Conservation (phyloP, 2,113 vertebrate species). For the Brachyhypopomus gauderio region DNA sequence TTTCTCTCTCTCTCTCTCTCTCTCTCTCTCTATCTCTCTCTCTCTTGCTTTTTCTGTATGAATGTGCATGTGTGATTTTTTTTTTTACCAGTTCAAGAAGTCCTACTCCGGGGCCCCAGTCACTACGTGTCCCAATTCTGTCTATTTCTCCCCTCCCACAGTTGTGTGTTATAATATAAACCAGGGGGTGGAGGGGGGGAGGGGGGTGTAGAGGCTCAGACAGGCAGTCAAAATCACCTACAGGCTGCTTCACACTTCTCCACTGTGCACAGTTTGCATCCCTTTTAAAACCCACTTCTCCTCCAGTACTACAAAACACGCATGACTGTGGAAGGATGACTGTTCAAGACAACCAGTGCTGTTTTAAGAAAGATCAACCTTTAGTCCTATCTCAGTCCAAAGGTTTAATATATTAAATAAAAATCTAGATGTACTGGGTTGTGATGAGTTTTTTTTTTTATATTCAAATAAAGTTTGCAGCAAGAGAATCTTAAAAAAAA, state of each 20-base stretch:
- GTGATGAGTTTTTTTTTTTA: not conserved
- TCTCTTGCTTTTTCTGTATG: not conserved
- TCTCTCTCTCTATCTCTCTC: not conserved
- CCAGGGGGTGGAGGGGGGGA: too few relatives aligned
- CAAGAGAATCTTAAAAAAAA: constrained; percentile 15
- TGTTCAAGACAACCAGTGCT: not conserved
- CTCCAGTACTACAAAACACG: not conserved
- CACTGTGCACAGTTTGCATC: constrained; percentile 19
- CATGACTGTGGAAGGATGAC: not conserved
- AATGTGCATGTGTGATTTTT: constrained; percentile 5
- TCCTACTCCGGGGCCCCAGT: constrained; percentile 27
- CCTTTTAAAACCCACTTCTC: constrained; percentile 7
- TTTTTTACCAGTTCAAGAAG: constrained; percentile 44
- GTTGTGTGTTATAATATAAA: constrained; percentile 52
- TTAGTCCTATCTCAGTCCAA: not conserved
- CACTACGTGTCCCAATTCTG: constrained; percentile 51
- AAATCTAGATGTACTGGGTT: not conserved
- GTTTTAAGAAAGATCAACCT: not conserved
- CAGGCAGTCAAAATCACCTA: constrained; percentile 25
- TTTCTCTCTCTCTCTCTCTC: constrained; percentile 13
- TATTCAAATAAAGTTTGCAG: constrained; percentile 7
- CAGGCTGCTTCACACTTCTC: constrained; percentile 14
- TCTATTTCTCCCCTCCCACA: constrained; percentile 43
- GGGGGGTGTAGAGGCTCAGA: constrained; percentile 6
- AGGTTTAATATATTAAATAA: not conserved